Base-by-base conservation (phyloP, 2,888 invertebrate genomes). In the Pristionchus mayeri region DNA sequence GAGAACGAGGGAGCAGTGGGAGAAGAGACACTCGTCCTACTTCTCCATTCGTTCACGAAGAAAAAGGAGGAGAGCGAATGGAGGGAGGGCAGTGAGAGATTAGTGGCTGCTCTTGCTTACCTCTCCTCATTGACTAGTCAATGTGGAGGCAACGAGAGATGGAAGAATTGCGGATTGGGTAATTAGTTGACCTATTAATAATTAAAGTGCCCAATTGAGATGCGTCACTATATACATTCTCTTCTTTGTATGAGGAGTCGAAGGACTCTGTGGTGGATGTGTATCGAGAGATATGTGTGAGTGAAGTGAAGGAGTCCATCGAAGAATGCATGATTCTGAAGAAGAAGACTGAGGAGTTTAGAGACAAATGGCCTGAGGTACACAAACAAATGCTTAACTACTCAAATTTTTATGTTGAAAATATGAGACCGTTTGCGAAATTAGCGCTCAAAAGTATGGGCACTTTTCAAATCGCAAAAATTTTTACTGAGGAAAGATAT, bases 331-430 rank as follows among this genome's bases (percentile, higher is more conserved):
- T 57, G 76, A 85, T 30, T 24, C 84, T 89, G 13, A 63, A 82
- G 16, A 54, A n/a, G 7, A 71, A 86, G 44, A 87, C 88, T 6
- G 83, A 84, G 24, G 86, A 87, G 85, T 86, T 89, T 9, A 76
- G 86, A 18, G 88, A 89, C 34, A 79, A 88, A 78, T 89, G 89
- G 89, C 89, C 89, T 9, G 89, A 89, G 87, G 87, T 87, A 24
- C 21, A 67, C 16, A 67, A 6, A 37, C 11, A 30, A 30, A 34
- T 27, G 18, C 30, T 18, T 3, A 34, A 34, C 27, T 63, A n/a
- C n/a, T n/a, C n/a, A 30, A 30, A 16, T 30, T 18, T 63, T 27
- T 24, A 67, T 6, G 7, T 34, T n/a, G n/a, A n/a, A n/a, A n/a
- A n/a, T n/a, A n/a, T n/a, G n/a, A n/a, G n/a, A n/a, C n/a, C n/a